These are phyloP conservation scores for Glossophaga mutica DNA, from an alignment of 2,797 vertebrate genomes.

Conservation along the genomic window DNA sequence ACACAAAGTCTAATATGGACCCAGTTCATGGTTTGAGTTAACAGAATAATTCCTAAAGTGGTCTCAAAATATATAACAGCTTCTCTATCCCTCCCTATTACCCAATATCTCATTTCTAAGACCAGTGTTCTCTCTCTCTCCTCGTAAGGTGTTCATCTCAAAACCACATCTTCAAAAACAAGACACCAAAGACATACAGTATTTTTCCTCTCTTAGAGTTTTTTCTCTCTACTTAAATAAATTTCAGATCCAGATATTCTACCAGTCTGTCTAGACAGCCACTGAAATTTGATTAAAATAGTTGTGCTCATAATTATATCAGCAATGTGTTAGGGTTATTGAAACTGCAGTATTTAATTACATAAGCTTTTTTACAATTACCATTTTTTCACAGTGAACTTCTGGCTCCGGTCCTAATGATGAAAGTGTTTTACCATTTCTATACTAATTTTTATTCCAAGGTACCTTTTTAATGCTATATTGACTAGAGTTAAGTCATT, in stretches of 20 bases:
- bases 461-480: neutral
- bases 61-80: neutral
- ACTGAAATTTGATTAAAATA: conserved; percentile 53
- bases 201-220: conserved; percentile 37
- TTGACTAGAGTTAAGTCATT: neutral
- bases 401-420: neutral
- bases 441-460: conserved; percentile 26
- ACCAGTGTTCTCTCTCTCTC: neutral
- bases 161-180: conserved; percentile 54
- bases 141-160: neutral
- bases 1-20: neutral
- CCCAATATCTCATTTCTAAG: conserved; percentile 44
- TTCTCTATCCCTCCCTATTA: neutral
- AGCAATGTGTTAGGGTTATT: conserved; percentile 23
- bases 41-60: neutral
- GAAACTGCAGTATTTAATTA: conserved; percentile 34
- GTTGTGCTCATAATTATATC: conserved; percentile 49
- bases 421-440: neutral
- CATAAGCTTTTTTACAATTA: conserved; percentile 54
- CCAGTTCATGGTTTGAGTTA: neutral
- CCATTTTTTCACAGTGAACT: conserved; percentile 48
- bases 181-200: neutral
- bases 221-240: conserved; percentile 57
- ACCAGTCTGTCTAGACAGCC: conserved; percentile 59
- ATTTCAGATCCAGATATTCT: conserved; percentile 47